phyloP scores from a whole-genome alignment of 2,113 vertebrate genomes.

The Carettochelys insculpta region DNA sequence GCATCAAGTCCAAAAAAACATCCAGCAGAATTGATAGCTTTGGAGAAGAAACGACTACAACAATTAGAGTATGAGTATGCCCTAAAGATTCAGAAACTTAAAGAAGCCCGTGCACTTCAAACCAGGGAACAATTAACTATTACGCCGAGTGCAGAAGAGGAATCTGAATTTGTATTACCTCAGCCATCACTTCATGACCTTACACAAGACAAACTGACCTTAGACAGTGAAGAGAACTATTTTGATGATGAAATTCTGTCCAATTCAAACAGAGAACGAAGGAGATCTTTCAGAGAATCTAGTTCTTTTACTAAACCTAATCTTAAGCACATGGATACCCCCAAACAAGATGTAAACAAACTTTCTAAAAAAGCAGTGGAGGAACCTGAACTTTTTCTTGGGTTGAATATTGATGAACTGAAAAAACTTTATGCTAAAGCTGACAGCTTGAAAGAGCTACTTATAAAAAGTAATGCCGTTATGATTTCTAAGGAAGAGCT shows the following conservation, averaged over 20 bases:
- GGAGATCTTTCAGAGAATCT: slow-evolving; percentile 89
- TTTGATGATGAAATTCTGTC: slow-evolving; percentile 83
- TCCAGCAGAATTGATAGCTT: slow-evolving; percentile 90
- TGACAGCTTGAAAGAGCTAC: slow-evolving; percentile 82
- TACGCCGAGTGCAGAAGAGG: slow-evolving; percentile 68
- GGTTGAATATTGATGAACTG: slow-evolving; percentile 88
- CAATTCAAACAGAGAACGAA: slow-evolving; percentile 74
- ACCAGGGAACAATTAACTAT: slow-evolving; percentile 76
- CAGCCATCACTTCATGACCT: slow-evolving; percentile 97
- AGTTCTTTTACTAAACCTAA: slow-evolving; percentile 93
- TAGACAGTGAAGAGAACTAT: slow-evolving; percentile 88
- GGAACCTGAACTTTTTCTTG: slow-evolving; percentile 84
- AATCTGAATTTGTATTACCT: slow-evolving; percentile 81
- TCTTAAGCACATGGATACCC: slow-evolving; percentile 82
- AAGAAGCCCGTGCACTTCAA: slow-evolving; percentile 88
- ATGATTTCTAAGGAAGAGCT: slow-evolving; percentile 59
- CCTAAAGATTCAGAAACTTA: slow-evolving; percentile 95
- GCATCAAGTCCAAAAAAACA: slow-evolving; percentile 84
- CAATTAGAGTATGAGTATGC: slow-evolving; percentile 95
- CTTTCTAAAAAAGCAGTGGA: slow-evolving; percentile 65
- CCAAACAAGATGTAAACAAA: slow-evolving; percentile 80
- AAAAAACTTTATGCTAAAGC: slow-evolving; percentile 81
- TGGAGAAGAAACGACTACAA: slow-evolving; percentile 92
- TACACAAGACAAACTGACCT: slow-evolving; percentile 93
- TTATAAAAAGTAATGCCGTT: slow-evolving; percentile 76